A percentile compares a stretch with the other conserved stretches of the same genome.
Conservation (phyloP, 2,797 vertebrate species). For the Adelosebastes latens region DNA sequence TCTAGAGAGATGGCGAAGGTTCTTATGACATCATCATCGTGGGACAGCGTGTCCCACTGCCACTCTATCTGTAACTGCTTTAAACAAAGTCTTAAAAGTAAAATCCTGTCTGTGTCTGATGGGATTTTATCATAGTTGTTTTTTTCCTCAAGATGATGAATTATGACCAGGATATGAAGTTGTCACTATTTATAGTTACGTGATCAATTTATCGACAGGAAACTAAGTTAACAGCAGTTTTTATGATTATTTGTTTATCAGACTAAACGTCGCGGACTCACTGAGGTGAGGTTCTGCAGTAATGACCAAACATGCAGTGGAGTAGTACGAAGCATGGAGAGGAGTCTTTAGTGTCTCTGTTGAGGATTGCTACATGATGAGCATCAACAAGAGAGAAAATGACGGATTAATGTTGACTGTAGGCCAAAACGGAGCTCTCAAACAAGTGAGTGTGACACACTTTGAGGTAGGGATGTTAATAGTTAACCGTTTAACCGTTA, state of each 20-base stretch:
- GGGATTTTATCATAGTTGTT: background rate
- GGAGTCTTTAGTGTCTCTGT: too few species aligned
- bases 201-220: background rate
- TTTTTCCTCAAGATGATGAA: background rate
- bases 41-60: background rate
- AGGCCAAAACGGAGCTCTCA: too few species aligned
- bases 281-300: background rate
- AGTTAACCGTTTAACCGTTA: too few species aligned
- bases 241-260: background rate
- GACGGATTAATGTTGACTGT: too few species aligned
- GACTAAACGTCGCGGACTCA: background rate
- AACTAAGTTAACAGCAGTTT: background rate
- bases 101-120: background rate
- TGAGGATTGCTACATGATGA: too few species aligned
- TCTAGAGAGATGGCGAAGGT: background rate
- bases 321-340: too few species aligned
- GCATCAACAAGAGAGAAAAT: too few species aligned
- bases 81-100: background rate
- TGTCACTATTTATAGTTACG: background rate
- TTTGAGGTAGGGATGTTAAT: too few species aligned
- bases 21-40: background rate
- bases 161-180: background rate
- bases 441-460: too few species aligned
- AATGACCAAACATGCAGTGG: fast-evolving
- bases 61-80: background rate